These are phyloP conservation scores for Agrotis ipsilon DNA, from an alignment of 2,888 invertebrate genomes.

Conservation along the genomic window DNA sequence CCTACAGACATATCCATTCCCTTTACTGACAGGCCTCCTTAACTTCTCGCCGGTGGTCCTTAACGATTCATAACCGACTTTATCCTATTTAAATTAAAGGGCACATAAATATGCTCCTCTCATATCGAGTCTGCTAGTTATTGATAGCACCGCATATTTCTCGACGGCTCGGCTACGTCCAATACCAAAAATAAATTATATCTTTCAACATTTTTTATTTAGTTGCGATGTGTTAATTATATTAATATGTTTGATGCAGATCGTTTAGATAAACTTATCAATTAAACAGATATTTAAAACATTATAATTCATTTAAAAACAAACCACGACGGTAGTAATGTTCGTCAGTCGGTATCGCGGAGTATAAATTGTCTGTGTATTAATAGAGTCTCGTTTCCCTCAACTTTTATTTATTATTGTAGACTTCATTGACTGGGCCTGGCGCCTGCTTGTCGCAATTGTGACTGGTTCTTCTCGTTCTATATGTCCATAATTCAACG, in stretches of 20 bases:
- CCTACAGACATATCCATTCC: conserved; percentile 64
- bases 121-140: conserved; percentile 55
- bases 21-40: conserved; percentile 65
- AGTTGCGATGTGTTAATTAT: conserved; percentile 57
- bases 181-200: conserved; percentile 61
- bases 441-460: conserved; percentile 88
- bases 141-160: conserved; percentile 63
- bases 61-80: conserved; percentile 62
- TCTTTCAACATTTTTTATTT: conserved; percentile 56
- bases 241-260: conserved; percentile 59
- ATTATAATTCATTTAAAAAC: conserved; percentile 69
- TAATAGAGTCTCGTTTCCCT: conserved; percentile 82
- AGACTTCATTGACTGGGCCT: conserved; percentile 85
- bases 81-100: conserved; percentile 65
- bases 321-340: conserved; percentile 68
- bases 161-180: conserved; percentile 43
- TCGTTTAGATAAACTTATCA: conserved; percentile 66
- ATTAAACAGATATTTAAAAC: conserved; percentile 65
- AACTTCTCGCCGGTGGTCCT: conserved; percentile 66
- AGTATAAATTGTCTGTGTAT: conserved; percentile 75
- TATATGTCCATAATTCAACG: conserved; percentile 85
- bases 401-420: conserved; percentile 86
- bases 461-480: conserved; percentile 90
- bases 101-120: conserved; percentile 54
- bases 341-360: conserved; percentile 65